A percentile compares a stretch with the other conserved stretches of the same genome.
Conservation (phyloP, 1,140 invertebrate species). For the Eubasilissa regina region DNA sequence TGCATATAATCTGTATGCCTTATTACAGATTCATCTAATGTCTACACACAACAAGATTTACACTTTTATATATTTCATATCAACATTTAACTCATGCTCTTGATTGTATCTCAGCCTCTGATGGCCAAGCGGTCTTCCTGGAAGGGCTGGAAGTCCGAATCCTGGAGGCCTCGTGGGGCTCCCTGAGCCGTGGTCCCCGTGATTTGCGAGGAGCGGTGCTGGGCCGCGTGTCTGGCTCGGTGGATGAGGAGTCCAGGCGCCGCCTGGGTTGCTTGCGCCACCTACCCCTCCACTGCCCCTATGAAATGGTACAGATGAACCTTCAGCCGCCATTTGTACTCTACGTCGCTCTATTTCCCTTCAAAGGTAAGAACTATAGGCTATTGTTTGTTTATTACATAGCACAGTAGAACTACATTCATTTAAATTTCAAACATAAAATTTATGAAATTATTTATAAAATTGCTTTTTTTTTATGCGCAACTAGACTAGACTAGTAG, state of each 20-base stretch:
- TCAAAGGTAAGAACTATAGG: constrained; percentile 73
- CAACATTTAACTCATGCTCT: background rate
- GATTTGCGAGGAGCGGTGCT: constrained; percentile 82
- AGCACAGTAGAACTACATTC: too few species aligned
- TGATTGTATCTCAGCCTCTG: constrained; percentile 76
- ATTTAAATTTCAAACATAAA: too few species aligned
- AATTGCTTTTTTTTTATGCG: too few species aligned
- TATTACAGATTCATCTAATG: too few species aligned
- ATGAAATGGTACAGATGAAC: constrained; percentile 91
- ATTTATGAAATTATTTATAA: too few species aligned
- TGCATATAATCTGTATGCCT: too few species aligned
- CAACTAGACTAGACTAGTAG: too few species aligned
- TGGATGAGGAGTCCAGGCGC: constrained; percentile 85
- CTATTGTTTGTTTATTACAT: too few species aligned
- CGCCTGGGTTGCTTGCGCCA: constrained; percentile 89
- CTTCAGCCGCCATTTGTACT: constrained; percentile 82
- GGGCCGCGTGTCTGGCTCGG: constrained; percentile 87
- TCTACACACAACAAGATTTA: too few species aligned
- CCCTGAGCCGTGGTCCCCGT: constrained; percentile 84
- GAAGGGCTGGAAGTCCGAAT: constrained; percentile 94
- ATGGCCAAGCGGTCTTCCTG: constrained; percentile 94
- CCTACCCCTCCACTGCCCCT: constrained; percentile 91
- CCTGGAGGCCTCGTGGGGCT: constrained; percentile 89
- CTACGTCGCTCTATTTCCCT: constrained; percentile 76
- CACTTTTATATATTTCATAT: too few species aligned